Base-by-base conservation (phyloP, 1,140 invertebrate species). In the Heliconius himera region DNA sequence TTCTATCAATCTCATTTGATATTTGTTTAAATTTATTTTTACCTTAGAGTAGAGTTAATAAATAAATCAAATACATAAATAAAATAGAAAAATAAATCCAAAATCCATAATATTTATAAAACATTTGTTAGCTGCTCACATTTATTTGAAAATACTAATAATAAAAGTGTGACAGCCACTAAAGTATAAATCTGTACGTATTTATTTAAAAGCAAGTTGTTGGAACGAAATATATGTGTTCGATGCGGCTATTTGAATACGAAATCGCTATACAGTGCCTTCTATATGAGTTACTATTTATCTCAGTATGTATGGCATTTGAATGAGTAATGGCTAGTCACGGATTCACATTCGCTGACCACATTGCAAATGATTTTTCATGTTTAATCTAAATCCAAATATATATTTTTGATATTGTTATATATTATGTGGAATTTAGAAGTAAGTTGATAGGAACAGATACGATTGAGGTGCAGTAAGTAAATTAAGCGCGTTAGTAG, bases 321-420 rank as follows among this genome's bases (percentile, higher is more conserved):
- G 22, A 41, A 70, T 76, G 78, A 80, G 49, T 73, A 80, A 80
- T 80, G 56, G 70, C 49, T 71, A 78, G n/a, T 75, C 78, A 70
- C 36, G 26, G 26, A 80, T 73, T 74, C 73, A 71, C 18, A 29
- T 46, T 41, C 78, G 36, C 74, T 80, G 78, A 76, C 74, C 78
- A 66, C 51, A 60, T 73, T 71, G 54, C 41, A 60, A 46, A 38
- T 73, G 18, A 74, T 74, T 78, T 78, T 78, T 73, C 77, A 74
- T 49, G 74, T 75, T 75, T 60, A n/a, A 66, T 75, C 60, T 66
- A 29, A 66, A 66, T 66, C 60, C 11, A 29, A 66, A 29, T 13
- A 29, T 22, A 60, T 29, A 18, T 66, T 66, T 29, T 22, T 18
- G 26, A 66, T 5, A 66, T 5, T 66, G 18, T 51, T 51, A 16